phyloP scores from a whole-genome alignment of 2,113 vertebrate genomes.

The Willisornis vidua region DNA sequence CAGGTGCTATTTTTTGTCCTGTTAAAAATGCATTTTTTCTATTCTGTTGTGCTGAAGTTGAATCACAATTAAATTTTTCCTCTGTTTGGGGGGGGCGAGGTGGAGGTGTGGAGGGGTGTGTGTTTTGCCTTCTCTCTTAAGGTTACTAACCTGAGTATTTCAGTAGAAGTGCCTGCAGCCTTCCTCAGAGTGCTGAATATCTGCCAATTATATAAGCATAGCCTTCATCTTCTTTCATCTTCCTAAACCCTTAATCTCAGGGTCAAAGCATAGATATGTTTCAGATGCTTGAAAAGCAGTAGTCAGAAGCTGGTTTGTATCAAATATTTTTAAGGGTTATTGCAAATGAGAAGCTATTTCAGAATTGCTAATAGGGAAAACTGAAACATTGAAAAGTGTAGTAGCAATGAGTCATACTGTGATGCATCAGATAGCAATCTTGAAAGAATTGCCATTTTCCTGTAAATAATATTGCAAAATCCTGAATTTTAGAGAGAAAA shows the following conservation, averaged over 20 bases:
- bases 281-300: slow-evolving; percentile 3
- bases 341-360: neutral
- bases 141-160: neutral
- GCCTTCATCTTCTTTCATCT: neutral
- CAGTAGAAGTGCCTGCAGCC: neutral
- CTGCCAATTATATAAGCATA: neutral
- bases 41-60: neutral
- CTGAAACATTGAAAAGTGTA: neutral
- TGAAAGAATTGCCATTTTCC: neutral
- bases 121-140: neutral
- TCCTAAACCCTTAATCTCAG: neutral
- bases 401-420: neutral
- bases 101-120: too few species aligned
- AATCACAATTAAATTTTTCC: neutral
- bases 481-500: neutral
- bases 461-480: neutral
- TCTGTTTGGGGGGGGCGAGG: neutral
- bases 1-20: neutral
- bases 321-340: neutral
- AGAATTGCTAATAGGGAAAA: neutral
- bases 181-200: neutral
- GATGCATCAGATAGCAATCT: neutral
- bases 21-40: neutral
- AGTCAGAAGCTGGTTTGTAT: neutral
- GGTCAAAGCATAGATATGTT: slow-evolving; percentile 19